Percentiles rank a stretch among this genome's conserved stretches.
These are phyloP conservation scores for Asarcornis scutulata DNA, from an alignment of 2,113 vertebrate species.

Conservation along the genomic window DNA sequence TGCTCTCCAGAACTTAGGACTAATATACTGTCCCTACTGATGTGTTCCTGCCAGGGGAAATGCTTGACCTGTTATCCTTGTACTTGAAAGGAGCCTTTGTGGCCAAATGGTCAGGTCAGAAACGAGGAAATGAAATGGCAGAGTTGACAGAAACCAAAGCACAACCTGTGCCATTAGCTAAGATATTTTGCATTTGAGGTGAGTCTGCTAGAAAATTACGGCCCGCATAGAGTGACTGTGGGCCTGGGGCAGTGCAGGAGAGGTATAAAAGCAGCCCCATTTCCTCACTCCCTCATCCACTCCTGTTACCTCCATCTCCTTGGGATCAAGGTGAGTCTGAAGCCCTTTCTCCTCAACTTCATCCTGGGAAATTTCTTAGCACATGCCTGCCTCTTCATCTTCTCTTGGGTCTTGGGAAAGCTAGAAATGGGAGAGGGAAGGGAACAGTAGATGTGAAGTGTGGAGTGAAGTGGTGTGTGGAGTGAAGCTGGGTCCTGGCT, in stretches of 20 bases:
- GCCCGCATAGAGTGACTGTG: accelerated
- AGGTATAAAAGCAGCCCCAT: background rate
- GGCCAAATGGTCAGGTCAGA: background rate
- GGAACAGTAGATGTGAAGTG: background rate
- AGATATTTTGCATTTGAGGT: background rate
- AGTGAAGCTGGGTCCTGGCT: background rate
- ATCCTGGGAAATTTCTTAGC: background rate
- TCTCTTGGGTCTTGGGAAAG: accelerated
- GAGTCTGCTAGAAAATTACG: background rate
- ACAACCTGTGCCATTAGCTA: background rate
- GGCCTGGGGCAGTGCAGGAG: background rate
- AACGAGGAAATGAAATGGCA: background rate
- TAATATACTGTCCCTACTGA: background rate
- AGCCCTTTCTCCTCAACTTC: background rate
- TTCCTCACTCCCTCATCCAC: background rate
- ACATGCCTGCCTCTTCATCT: accelerated
- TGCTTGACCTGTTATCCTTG: background rate
- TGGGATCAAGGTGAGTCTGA: background rate
- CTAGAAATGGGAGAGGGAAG: background rate
- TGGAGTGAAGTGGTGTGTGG: background rate
- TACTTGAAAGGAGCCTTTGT: background rate
- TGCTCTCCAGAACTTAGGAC: background rate
- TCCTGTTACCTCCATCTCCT: background rate
- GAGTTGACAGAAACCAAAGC: background rate
- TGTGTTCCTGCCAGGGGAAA: no score